Evolutionary conservation across 2,797 vertebrate genomes (phyloP).

Genomic region (Euphonia xanthogaster): DNA sequence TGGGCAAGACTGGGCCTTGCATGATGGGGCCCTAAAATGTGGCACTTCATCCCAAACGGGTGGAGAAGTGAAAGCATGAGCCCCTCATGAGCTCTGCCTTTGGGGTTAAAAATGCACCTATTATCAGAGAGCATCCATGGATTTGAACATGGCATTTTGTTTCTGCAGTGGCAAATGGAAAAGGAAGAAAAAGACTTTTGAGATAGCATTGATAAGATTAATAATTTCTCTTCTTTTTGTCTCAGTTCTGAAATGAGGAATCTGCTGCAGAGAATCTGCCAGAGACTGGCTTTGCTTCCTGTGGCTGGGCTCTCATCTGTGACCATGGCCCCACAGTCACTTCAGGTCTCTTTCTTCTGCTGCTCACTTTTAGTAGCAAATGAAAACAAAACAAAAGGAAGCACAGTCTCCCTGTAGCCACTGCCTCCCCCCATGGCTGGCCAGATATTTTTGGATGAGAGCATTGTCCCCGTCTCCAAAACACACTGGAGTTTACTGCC

Average conservation of each 20-base stretch:
- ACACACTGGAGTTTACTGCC: not conserved
- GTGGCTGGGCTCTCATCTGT: fast-evolving
- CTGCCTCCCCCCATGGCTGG: not conserved
- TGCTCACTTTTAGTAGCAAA: not conserved
- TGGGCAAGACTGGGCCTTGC: not conserved
- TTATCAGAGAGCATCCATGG: not conserved
- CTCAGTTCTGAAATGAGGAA: not conserved
- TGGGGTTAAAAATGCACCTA: not conserved
- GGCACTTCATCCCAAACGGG: not conserved
- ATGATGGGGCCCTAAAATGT: not conserved
- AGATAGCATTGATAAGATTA: not conserved
- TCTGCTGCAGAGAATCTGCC: not conserved
- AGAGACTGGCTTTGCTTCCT: fast-evolving
- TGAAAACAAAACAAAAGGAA: not conserved
- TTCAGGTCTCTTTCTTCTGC: not conserved
- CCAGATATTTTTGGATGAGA: constrained; percentile 37
- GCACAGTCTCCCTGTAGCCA: not conserved
- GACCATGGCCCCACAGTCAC: fast-evolving
- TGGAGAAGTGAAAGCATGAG: not conserved
- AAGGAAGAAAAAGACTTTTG: not conserved
- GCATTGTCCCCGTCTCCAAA: not conserved
- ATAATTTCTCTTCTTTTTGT: not conserved
- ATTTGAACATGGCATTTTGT: not conserved
- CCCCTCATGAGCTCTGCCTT: not conserved
- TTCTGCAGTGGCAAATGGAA: not conserved